These are phyloP conservation scores for Holothuria glaberrima DNA, from an alignment of 35 echinoderm and acorn worm species.

Conservation along the genomic window DNA sequence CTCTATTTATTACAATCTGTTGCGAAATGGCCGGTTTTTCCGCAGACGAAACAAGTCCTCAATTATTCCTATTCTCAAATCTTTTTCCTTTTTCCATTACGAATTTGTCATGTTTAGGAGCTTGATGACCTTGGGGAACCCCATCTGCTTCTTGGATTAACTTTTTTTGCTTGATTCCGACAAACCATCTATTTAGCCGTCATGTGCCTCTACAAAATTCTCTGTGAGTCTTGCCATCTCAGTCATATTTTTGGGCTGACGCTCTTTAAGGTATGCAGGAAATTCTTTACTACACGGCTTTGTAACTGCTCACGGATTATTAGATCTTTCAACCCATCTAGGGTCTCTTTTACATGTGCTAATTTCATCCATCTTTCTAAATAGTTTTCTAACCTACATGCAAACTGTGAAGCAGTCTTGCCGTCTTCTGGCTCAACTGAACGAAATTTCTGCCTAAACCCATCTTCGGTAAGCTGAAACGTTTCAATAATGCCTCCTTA, in stretches of 20 bases:
- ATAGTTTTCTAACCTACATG: conserved; percentile 54
- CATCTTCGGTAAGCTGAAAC: conserved; percentile 69
- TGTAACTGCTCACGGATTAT: conserved; percentile 70
- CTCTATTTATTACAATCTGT: too few relatives aligned
- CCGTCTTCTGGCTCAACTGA: conserved; percentile 24
- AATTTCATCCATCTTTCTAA: conserved; percentile 60
- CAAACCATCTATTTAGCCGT: too few relatives aligned
- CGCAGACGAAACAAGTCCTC: too few relatives aligned
- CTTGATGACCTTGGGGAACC: too few relatives aligned
- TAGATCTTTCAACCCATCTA: conserved; percentile 58
- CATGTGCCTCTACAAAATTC: conserved; percentile 45
- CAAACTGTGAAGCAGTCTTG: conserved; percentile 65
- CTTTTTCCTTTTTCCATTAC: too few relatives aligned
- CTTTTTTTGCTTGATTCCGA: too few relatives aligned
- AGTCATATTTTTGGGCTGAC: too few relatives aligned
- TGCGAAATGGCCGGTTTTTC: too few relatives aligned
- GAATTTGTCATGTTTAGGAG: too few relatives aligned
- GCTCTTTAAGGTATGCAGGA: conserved; percentile 59
- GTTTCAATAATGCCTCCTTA: conserved; percentile 54
- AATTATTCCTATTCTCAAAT: too few relatives aligned
- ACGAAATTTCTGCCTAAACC: conserved; percentile 68
- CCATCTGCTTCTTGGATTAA: too few relatives aligned
- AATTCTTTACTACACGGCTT: conserved; percentile 36
- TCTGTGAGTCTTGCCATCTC: too few relatives aligned
- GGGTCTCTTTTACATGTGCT: neutral